Evolutionary conservation across 2,113 vertebrate species (phyloP).

Genomic region (Rhynchopsitta pachyrhyncha): DNA sequence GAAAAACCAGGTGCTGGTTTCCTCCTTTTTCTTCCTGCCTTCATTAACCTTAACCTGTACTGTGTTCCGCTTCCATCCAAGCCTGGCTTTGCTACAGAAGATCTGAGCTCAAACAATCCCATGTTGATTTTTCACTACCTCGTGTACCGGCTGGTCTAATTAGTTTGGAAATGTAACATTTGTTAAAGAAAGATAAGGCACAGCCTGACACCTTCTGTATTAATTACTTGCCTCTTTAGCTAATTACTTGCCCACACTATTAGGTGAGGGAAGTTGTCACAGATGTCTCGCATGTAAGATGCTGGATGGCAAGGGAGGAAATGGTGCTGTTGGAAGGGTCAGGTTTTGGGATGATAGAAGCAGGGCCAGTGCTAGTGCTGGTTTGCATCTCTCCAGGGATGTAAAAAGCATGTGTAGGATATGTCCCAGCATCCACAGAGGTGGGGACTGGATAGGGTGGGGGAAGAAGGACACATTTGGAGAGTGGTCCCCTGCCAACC

Average conservation of each 20-base stretch:
- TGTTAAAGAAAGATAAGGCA: neutral
- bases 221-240: slow-evolving; percentile 33
- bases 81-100: neutral
- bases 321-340: neutral
- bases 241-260: slow-evolving; percentile 2
- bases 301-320: neutral
- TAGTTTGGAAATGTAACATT: slow-evolving; percentile 6
- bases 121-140: neutral
- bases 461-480: neutral
- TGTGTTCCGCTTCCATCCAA: neutral
- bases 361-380: neutral
- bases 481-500: neutral
- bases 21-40: neutral
- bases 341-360: neutral
- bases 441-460: neutral
- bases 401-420: neutral
- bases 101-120: neutral
- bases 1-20: neutral
- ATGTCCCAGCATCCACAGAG: neutral
- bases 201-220: slow-evolving; percentile 35
- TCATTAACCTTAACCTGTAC: neutral
- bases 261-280: neutral
- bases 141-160: slow-evolving; percentile 7
- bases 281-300: accelerated
- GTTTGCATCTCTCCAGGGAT: neutral